phyloP scores from a whole-genome alignment of 1,140 invertebrate species.

The Euura saliciscinereae region DNA sequence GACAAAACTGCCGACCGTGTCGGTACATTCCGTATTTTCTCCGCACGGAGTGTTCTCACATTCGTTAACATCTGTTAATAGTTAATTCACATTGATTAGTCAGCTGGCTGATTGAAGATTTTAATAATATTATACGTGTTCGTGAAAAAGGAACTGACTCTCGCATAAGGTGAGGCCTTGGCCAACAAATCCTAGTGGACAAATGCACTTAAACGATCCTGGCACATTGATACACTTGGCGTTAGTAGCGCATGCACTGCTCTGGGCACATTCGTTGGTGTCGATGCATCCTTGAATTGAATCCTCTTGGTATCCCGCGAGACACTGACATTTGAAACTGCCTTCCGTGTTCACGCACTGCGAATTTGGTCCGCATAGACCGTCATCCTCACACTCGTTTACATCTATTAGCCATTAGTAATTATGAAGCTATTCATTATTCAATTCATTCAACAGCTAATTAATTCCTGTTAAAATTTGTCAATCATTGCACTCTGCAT shows the following conservation, averaged over 20 bases:
- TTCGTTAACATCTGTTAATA: slow-evolving; percentile 84
- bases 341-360: slow-evolving; percentile 63
- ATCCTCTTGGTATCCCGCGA: slow-evolving; percentile 55
- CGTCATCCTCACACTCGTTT: slow-evolving; percentile 64
- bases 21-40: slow-evolving; percentile 82
- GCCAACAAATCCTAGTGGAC: slow-evolving; percentile 74
- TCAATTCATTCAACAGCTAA: no score
- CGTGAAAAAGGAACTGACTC: slow-evolving; percentile 70
- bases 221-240: slow-evolving; percentile 77
- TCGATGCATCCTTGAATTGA: slow-evolving; percentile 57
- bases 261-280: slow-evolving; percentile 61
- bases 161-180: slow-evolving; percentile 73
- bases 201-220: slow-evolving; percentile 77
- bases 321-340: slow-evolving; percentile 63
- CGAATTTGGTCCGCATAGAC: slow-evolving; percentile 62
- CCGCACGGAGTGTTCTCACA: slow-evolving; percentile 86
- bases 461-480: no score
- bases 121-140: slow-evolving; percentile 22
- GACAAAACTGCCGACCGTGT: slow-evolving; percentile 84
- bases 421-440: no score
- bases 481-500: no score
- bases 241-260: slow-evolving; percentile 71
- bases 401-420: slow-evolving; percentile 57
- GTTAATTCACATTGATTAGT: slow-evolving; percentile 42
- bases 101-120: slow-evolving; percentile 28